phyloP scores from a whole-genome alignment of 2,888 invertebrate genomes.

The Macrosiphum euphorbiae region DNA sequence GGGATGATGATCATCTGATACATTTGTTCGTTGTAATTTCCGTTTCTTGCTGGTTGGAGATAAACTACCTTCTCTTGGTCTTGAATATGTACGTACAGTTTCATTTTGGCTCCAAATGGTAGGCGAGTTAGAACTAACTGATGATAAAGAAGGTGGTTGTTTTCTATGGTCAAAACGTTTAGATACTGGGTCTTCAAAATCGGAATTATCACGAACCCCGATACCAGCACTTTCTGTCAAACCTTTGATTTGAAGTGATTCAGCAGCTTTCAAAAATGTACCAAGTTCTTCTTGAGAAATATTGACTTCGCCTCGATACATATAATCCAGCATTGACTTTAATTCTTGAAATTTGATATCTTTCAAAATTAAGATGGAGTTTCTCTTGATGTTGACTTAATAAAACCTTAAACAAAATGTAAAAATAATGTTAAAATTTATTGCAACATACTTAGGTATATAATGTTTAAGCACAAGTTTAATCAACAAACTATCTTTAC shows the following conservation, averaged over 20 bases:
- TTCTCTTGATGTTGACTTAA: conserved; percentile 91
- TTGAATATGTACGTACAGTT: conserved; percentile 57
- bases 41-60: conserved; percentile 66
- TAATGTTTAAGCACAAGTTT: not conserved
- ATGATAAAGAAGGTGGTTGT: conserved; percentile 64
- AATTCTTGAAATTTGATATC: conserved; percentile 92
- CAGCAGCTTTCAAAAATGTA: conserved; percentile 89
- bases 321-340: conserved; percentile 93
- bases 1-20: conserved; percentile 55
- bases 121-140: conserved; percentile 61
- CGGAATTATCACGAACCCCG: conserved; percentile 65
- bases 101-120: conserved; percentile 65
- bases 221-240: conserved; percentile 76
- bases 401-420: conserved; percentile 78
- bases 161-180: conserved; percentile 66
- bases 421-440: conserved; percentile 32
- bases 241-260: conserved; percentile 92
- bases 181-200: conserved; percentile 66
- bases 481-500: not conserved
- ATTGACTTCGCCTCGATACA: conserved; percentile 94
- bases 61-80: conserved; percentile 66
- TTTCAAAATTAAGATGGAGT: conserved; percentile 90
- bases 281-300: conserved; percentile 93
- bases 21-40: conserved; percentile 65
- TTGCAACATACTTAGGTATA: not conserved